Evolutionary conservation across 2,888 invertebrate species (phyloP), one percentile per base, ranked within the genome.

Genomic region (Amphipoea lucens): DNA sequence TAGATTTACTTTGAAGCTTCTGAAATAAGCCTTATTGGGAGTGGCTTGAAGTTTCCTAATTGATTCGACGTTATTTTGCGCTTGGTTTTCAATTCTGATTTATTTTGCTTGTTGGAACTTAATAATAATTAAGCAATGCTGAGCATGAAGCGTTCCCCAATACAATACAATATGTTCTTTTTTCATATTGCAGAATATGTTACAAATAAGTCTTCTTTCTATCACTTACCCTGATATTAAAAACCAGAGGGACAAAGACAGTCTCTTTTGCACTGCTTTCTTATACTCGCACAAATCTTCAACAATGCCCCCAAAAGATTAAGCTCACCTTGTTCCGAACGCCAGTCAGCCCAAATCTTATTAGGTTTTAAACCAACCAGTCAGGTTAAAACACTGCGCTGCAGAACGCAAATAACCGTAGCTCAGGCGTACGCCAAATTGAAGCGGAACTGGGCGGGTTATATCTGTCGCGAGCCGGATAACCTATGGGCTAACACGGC

Each of bases 361-460:
- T 76, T 51, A 78, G 29, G 65, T 68, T 62, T 75, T 40, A 75
- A 78, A 75, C 65, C 57, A 67, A 69, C 68, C n/a, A 69, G 70
- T 12, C 63, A 78, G 67, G 65, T 57, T 79, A 68, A 76, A 71
- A 87, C 66, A 85, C 62, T 76, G 83, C 69, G 73, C 73, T 48
- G 62, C 20, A 62, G 48, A 74, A 77, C 69, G 75, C 87, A 77
- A 87, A 87, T 84, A 83, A 87, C 75, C 69, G 66, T 76, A 75
- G 57, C 63, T 87, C 63, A 69, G 70, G 6, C 73, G 23, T 63
- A 57, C 71, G n/a, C 83, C 71, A 87, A 87, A 85, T 87, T 83
- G 84, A 69, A 87, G 76, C 69, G 69, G 85, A 83, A 87, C 75
- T 48, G 84, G 80, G 87, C 80, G 76, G 74, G 69, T 48, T 78